These are phyloP conservation scores for Chromoteleia sp. DNA, from an alignment of 2,888 invertebrate genomes.

Conservation along the genomic window DNA sequence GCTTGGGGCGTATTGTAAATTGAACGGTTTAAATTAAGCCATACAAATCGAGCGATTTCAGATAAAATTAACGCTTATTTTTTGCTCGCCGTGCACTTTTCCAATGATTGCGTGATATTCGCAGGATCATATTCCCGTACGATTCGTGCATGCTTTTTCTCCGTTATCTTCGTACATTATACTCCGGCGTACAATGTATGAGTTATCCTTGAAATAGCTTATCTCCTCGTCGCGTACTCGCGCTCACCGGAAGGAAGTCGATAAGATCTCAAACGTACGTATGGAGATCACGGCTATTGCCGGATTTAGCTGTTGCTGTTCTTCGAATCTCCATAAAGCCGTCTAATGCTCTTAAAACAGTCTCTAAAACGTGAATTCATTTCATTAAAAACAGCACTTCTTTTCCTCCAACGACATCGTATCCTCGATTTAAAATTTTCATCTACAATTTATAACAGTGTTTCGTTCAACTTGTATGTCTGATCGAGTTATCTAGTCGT, in stretches of 20 bases:
- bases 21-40: no score
- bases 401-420: no score
- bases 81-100: neutral
- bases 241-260: conserved; percentile 72
- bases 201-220: conserved; percentile 70
- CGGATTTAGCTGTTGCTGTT: conserved; percentile 60
- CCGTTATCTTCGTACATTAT: conserved; percentile 50
- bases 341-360: conserved; percentile 38
- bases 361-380: conserved; percentile 6
- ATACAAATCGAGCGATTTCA: neutral
- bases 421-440: neutral
- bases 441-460: conserved; percentile 1
- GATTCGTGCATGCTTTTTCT: conserved; percentile 35
- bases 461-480: no score
- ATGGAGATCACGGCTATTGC: conserved; percentile 67
- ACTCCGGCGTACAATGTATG: conserved; percentile 39
- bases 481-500: no score
- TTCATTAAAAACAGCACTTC: neutral
- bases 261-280: conserved; percentile 68
- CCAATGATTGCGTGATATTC: neutral
- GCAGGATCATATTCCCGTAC: conserved; percentile 22
- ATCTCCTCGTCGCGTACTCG: conserved; percentile 66
- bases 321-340: conserved; percentile 62
- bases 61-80: conserved; percentile 1
- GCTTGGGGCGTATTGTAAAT: no score